phyloP scores from a whole-genome alignment of 2,113 vertebrate genomes.

The Panthera tigris region DNA sequence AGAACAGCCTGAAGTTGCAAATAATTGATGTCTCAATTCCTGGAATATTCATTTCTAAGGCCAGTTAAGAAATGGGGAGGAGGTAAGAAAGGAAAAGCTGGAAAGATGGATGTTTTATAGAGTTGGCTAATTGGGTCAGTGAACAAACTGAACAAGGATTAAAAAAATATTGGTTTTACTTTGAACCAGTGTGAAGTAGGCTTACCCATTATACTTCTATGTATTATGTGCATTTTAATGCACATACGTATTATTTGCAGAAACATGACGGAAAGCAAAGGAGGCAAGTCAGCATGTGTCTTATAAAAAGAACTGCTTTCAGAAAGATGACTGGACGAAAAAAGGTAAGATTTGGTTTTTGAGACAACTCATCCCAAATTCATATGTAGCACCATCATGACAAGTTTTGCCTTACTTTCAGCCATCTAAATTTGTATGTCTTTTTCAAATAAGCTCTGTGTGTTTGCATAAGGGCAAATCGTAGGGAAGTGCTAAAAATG shows the following conservation, averaged over 20 bases:
- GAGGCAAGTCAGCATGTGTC: background rate
- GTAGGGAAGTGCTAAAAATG: background rate
- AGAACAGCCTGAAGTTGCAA: background rate
- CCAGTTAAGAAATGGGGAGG: slow-evolving; percentile 5
- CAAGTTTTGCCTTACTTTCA: background rate
- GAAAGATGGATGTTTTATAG: background rate
- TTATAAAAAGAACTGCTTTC: background rate
- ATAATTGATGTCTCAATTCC: slow-evolving; percentile 10
- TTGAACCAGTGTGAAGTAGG: background rate
- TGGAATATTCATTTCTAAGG: slow-evolving; percentile 33
- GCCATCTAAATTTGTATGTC: background rate
- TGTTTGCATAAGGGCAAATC: background rate
- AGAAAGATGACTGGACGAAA: background rate
- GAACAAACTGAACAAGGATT: background rate
- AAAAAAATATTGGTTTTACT: background rate
- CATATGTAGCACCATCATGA: background rate
- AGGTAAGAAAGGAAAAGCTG: background rate
- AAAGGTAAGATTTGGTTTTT: background rate
- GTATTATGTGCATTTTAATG: background rate
- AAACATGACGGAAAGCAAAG: background rate
- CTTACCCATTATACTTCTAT: background rate
- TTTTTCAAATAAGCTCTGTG: background rate
- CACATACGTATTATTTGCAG: background rate
- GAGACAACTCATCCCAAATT: background rate
- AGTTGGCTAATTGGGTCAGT: background rate